Conservation (phyloP, 2,888 invertebrate species). For the Ischnus inquisitorius region DNA sequence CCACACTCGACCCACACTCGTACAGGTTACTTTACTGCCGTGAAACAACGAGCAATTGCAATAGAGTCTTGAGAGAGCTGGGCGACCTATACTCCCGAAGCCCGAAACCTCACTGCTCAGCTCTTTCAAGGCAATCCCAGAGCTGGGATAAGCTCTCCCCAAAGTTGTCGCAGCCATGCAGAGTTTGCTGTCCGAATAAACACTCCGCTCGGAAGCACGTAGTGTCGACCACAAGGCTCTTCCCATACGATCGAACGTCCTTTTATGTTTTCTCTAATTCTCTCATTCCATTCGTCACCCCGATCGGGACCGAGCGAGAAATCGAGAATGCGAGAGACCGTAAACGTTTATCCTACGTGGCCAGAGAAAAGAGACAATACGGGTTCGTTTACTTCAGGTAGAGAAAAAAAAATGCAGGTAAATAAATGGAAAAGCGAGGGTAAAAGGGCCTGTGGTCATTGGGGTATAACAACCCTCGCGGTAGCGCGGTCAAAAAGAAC, state of each 20-base stretch:
- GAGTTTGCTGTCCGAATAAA: conserved; percentile 56
- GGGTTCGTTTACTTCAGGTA: conserved; percentile 49
- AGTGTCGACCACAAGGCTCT: conserved; percentile 5
- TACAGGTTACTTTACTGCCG: neutral
- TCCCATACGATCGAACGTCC: neutral
- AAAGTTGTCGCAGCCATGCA: conserved; percentile 41
- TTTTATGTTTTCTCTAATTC: conserved; percentile 25
- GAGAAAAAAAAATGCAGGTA: conserved; percentile 26
- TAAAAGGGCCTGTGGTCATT: conserved; percentile 9
- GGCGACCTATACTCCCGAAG: conserved; percentile 1
- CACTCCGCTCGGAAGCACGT: conserved; percentile 34
- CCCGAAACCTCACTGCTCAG: conserved; percentile 28
- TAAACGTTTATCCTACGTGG: conserved; percentile 17
- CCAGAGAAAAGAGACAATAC: conserved; percentile 37
- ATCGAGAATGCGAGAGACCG: conserved; percentile 34
- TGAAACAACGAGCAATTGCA: conserved; percentile 18
- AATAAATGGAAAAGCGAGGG: conserved; percentile 23
- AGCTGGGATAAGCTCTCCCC: conserved; percentile 41
- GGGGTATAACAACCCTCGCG: conserved; percentile 8
- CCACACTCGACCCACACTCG: neutral
- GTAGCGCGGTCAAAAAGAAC: conserved; percentile 5
- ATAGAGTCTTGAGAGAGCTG: conserved; percentile 10
- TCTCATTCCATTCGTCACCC: conserved; percentile 2
- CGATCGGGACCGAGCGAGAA: conserved; percentile 11
- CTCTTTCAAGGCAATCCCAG: conserved; percentile 37